These are phyloP conservation scores for Pterophyllum scalare DNA, from an alignment of 2,113 vertebrate genomes.

Conservation along the genomic window DNA sequence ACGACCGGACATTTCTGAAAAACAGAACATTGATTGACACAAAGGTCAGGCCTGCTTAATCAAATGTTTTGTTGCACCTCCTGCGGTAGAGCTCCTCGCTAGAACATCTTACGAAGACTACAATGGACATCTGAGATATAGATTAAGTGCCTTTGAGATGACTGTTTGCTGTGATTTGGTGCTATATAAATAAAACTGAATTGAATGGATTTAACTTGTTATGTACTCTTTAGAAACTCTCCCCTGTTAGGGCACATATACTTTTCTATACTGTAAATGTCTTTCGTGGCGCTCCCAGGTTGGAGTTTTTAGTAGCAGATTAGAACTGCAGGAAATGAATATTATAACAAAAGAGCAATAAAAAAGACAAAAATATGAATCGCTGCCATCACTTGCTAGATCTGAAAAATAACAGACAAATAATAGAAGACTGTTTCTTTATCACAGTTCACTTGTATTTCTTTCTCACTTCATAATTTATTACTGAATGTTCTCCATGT, in stretches of 20 bases:
- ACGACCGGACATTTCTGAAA: neutral
- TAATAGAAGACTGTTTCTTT: neutral
- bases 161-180: no score
- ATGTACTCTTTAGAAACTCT: neutral
- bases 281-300: neutral
- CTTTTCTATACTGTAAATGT: neutral
- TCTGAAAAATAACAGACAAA: neutral
- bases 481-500: slow-evolving; percentile 15
- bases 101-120: neutral
- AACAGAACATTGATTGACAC: neutral
- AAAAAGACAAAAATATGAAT: neutral
- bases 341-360: neutral
- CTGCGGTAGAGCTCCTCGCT: neutral
- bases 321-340: neutral
- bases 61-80: neutral
- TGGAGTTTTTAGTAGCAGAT: neutral
- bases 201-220: neutral
- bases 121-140: neutral
- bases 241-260: neutral
- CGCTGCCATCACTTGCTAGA: neutral
- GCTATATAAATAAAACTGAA: no score
- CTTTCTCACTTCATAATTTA: slow-evolving; percentile 37
- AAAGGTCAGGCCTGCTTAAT: slow-evolving; percentile 21
- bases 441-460: slow-evolving; percentile 6
- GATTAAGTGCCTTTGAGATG: no score